Evolutionary conservation across 2,113 vertebrate genomes (phyloP).

Genomic region (Solenodon paradoxus): DNA sequence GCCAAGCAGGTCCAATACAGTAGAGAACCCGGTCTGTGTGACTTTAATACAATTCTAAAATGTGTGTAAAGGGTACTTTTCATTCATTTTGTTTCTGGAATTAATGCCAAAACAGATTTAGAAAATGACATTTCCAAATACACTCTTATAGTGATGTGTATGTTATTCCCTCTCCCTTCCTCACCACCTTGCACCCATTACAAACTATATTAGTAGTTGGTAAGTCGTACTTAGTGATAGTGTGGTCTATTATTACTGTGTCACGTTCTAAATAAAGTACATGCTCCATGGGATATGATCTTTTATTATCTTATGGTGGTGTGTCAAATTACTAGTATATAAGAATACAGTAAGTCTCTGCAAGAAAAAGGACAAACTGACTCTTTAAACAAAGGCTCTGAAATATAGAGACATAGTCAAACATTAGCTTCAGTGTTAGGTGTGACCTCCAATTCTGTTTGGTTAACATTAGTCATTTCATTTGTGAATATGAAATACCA

Average conservation of each 20-base stretch:
- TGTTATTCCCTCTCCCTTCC: neutral
- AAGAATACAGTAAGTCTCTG: neutral
- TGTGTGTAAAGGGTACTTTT: neutral
- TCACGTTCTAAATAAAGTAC: neutral
- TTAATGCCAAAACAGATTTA: neutral
- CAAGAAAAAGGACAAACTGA: neutral
- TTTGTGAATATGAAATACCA: slow-evolving; percentile 39
- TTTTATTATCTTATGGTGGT: neutral
- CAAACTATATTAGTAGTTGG: neutral
- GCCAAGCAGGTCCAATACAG: neutral
- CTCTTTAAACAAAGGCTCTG: slow-evolving; percentile 46
- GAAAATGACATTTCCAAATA: neutral
- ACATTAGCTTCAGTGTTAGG: slow-evolving; percentile 62
- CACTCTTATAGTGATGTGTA: neutral
- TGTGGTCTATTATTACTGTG: neutral
- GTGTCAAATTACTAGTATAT: too few relatives aligned
- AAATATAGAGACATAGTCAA: slow-evolving; percentile 35
- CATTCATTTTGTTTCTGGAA: neutral
- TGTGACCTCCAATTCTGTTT: slow-evolving; percentile 64
- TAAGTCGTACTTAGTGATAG: neutral
- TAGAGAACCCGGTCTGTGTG: neutral
- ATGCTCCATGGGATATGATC: neutral
- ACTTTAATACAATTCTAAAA: neutral
- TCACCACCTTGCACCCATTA: too few relatives aligned
- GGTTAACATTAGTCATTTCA: slow-evolving; percentile 56